A percentile compares a stretch with the other conserved stretches of the same genome.
These are phyloP conservation scores for Aurelia sp. DNA, from an alignment of 30 jellyfish, hydroid and myxozoan genomes.

Conservation along the genomic window DNA sequence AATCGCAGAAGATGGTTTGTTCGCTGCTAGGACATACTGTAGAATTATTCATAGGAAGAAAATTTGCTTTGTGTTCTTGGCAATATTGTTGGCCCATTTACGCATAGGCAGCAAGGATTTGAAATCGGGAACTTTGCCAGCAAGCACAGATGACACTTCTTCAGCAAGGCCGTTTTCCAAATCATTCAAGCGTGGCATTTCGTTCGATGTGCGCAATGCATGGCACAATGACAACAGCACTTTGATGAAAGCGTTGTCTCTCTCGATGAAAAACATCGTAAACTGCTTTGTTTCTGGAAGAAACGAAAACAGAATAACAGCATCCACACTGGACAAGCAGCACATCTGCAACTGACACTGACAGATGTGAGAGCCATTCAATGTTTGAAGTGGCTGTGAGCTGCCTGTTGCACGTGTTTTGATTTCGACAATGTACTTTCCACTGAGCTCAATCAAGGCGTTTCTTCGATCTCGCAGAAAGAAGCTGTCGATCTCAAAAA, in stretches of 20 bases:
- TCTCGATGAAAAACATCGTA: constrained; percentile 2
- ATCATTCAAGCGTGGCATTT: constrained; percentile 6
- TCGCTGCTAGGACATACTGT: too few relatives aligned
- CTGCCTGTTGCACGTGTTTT: constrained; percentile 16
- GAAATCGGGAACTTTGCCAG: constrained; percentile 11
- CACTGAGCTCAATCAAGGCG: neutral
- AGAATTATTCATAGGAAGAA: too few relatives aligned
- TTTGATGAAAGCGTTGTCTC: constrained; percentile 27
- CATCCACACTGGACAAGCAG: constrained; percentile 6
- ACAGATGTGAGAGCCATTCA: constrained; percentile 6
- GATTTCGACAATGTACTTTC: constrained; percentile 16
- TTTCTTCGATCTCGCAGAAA: neutral
- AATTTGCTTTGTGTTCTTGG: neutral
- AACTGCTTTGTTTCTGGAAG: constrained; percentile 22
- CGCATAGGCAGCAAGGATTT: constrained; percentile 8
- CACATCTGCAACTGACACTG: constrained; percentile 15
- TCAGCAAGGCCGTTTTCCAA: neutral
- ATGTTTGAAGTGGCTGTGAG: neutral
- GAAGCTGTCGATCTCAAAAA: constrained; percentile 7
- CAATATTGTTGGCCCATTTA: constrained; percentile 18
- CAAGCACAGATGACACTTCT: neutral
- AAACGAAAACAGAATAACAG: constrained; percentile 8
- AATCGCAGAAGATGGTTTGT: too few relatives aligned
- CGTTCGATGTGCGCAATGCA: neutral
- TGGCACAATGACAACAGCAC: constrained; percentile 19